A percentile compares a stretch with the other conserved stretches of the same genome.
Evolutionary conservation across 2,888 invertebrate genomes (phyloP).

Genomic region (Conistra vaccinii): DNA sequence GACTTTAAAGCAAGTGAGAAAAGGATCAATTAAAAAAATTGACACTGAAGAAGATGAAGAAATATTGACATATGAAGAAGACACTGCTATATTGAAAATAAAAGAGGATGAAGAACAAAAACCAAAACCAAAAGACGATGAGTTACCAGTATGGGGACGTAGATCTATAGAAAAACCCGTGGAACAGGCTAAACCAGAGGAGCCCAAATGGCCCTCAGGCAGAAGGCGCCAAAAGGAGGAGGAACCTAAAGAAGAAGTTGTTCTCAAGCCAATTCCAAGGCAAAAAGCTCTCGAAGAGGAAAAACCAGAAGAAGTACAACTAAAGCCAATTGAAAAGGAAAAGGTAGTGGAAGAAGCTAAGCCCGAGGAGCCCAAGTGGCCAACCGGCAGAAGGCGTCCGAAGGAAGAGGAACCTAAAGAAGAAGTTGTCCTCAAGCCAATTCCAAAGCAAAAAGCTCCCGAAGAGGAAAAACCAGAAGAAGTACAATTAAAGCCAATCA

Average conservation of each 20-base stretch:
- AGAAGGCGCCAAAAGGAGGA: conserved; percentile 35
- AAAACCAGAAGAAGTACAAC: conserved; percentile 71
- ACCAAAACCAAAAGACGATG: conserved; percentile 75
- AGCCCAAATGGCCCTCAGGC: conserved; percentile 67
- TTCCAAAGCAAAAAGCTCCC: conserved; percentile 24
- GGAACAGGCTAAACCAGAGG: conserved; percentile 81
- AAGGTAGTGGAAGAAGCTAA: conserved; percentile 73
- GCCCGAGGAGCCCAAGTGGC: conserved; percentile 35
- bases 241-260: conserved; percentile 22
- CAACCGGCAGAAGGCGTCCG: conserved; percentile 19
- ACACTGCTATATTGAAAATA: conserved; percentile 89
- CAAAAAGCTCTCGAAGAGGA: conserved; percentile 39
- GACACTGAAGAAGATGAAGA: conserved; percentile 87
- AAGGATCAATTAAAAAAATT: conserved; percentile 81
- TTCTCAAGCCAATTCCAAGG: conserved; percentile 13
- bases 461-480: conserved; percentile 83
- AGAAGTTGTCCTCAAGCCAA: conserved; percentile 26
- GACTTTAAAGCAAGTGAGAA: conserved; percentile 80
- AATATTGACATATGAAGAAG: conserved; percentile 90
- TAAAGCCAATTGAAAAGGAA: conserved; percentile 73
- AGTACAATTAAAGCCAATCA: conserved; percentile 80
- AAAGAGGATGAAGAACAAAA: conserved; percentile 77
- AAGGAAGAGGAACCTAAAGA: conserved; percentile 31
- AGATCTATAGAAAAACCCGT: conserved; percentile 68
- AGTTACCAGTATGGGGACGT: conserved; percentile 61